Conservation (phyloP, 2,797 vertebrate species). For the Carapus acus region DNA sequence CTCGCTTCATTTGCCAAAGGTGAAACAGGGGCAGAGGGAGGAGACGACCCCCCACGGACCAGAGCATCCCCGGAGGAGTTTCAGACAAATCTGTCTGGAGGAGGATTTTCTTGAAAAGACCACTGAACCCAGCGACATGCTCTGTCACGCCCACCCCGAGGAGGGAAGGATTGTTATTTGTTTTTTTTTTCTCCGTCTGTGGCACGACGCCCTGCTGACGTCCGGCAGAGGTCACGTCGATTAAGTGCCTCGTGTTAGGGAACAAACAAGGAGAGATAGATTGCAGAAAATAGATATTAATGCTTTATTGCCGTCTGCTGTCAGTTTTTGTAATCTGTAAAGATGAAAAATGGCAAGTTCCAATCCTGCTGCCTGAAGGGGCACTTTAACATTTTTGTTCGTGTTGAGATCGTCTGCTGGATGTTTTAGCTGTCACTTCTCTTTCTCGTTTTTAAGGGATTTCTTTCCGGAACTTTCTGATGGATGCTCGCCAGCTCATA, state of each 20-base stretch:
- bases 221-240: constrained; percentile 7
- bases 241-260: constrained; percentile 12
- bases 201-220: constrained; percentile 24
- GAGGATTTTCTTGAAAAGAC: constrained; percentile 41
- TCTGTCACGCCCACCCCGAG: constrained; percentile 35
- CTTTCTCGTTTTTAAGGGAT: neutral
- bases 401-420: neutral
- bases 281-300: constrained; percentile 13
- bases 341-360: constrained; percentile 16
- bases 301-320: constrained; percentile 31
- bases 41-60: constrained; percentile 15
- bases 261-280: constrained; percentile 17
- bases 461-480: too few species aligned
- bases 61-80: constrained; percentile 37
- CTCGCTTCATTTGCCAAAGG: constrained; percentile 26
- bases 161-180: constrained; percentile 22
- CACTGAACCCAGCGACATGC: too few species aligned
- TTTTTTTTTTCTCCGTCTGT: constrained; percentile 7
- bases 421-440: too few species aligned
- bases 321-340: constrained; percentile 30
- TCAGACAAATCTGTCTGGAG: constrained; percentile 49
- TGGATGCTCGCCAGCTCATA: too few species aligned
- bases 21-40: constrained; percentile 13
- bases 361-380: constrained; percentile 11
- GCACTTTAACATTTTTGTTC: constrained; percentile 15